Evolutionary conservation across 2,888 invertebrate genomes (phyloP).

Genomic region (Dysmachus trigonus): DNA sequence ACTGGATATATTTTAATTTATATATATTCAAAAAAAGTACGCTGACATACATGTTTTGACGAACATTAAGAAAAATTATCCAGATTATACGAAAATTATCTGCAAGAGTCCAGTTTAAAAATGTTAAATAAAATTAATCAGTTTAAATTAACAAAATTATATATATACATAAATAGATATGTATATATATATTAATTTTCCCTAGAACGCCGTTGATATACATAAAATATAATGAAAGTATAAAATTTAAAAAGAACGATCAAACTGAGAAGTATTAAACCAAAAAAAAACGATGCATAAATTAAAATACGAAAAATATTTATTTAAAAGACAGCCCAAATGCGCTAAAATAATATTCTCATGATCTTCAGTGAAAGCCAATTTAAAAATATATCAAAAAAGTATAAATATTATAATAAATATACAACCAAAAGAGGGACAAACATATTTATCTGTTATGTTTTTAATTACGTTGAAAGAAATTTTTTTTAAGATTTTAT

Average conservation of each 20-base stretch:
- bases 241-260: neutral
- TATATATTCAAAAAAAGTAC: too few species aligned
- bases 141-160: neutral
- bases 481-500: neutral
- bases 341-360: neutral
- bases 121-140: too few species aligned
- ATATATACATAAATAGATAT: neutral
- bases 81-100: too few species aligned
- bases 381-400: neutral
- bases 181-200: neutral
- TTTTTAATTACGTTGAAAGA: neutral
- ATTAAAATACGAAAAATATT: neutral
- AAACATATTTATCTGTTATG: neutral
- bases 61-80: too few species aligned
- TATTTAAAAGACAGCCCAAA: neutral
- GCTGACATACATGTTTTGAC: too few species aligned
- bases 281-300: neutral
- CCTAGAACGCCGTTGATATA: neutral
- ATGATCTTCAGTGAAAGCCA: neutral
- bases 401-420: neutral
- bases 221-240: neutral
- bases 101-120: too few species aligned
- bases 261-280: neutral
- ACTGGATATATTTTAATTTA: too few species aligned
- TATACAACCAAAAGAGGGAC: neutral